A percentile compares a stretch with the other conserved stretches of the same genome.
phyloP scores from a whole-genome alignment of 2,797 vertebrate genomes.

The Enteromius viviparus region DNA sequence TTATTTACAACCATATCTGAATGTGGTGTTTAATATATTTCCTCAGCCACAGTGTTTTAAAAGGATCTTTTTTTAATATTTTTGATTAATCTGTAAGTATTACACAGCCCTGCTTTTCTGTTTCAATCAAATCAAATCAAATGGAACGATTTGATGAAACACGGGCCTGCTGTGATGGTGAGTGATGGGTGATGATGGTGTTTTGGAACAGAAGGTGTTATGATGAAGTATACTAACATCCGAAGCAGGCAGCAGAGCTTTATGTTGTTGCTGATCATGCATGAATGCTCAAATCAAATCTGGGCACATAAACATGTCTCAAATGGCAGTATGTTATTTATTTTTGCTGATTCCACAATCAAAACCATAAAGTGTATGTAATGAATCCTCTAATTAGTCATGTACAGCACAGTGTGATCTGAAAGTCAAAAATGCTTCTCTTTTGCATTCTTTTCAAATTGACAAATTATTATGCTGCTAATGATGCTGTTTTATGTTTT shows the following conservation, averaged over 20 bases:
- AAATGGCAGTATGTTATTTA: not conserved
- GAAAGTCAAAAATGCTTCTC: not conserved
- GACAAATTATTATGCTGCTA: not conserved
- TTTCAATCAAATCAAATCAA: slow-evolving; percentile 39
- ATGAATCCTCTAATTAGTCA: not conserved
- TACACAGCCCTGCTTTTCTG: not conserved
- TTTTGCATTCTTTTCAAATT: not conserved
- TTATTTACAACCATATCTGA: slow-evolving; percentile 8
- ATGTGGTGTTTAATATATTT: not conserved
- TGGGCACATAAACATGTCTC: not conserved
- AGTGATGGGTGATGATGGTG: slow-evolving; percentile 27
- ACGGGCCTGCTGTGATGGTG: not conserved
- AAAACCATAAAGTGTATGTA: not conserved
- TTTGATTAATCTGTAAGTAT: slow-evolving; percentile 28
- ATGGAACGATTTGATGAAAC: slow-evolving; percentile 19
- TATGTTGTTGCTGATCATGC: slow-evolving; percentile 6
- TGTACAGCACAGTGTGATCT: not conserved
- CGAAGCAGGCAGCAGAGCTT: not conserved
- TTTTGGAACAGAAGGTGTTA: slow-evolving; percentile 13
- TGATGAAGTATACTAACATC: slow-evolving; percentile 15
- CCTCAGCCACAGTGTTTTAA: slow-evolving; percentile 3
- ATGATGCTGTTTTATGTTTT: not conserved
- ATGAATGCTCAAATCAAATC: slow-evolving; percentile 4
- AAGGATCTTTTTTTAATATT: not conserved
- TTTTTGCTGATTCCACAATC: not conserved